Percentiles rank a stretch among this genome's conserved stretches.
phyloP scores from a whole-genome alignment of 2,888 invertebrate genomes.

The Lepidocyrtinus sp. region DNA sequence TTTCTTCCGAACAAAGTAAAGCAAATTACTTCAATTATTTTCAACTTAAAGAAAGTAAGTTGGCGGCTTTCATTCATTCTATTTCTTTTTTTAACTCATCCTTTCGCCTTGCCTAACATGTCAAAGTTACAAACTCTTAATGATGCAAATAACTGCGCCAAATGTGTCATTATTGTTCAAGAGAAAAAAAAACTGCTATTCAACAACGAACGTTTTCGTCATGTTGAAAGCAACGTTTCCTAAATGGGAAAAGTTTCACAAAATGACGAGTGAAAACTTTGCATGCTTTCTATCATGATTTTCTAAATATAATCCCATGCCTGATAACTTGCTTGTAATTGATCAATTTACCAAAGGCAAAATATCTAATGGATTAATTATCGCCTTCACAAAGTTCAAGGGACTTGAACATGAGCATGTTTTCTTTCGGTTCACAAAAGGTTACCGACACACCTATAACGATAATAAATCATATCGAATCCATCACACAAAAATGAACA shows the following conservation, averaged over 20 bases:
- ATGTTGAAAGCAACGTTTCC: neutral
- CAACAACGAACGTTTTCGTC: too few relatives aligned
- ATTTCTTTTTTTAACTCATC: conserved; percentile 14
- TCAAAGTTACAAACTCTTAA: conserved; percentile 30
- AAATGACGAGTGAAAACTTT: neutral
- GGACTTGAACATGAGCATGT: too few relatives aligned
- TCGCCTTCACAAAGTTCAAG: too few relatives aligned
- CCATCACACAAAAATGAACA: conserved; percentile 23
- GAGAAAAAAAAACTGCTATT: too few relatives aligned
- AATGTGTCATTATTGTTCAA: conserved; percentile 1
- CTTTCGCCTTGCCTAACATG: neutral
- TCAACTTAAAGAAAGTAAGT: conserved; percentile 31
- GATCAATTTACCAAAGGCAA: conserved; percentile 6
- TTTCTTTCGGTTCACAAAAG: too few relatives aligned
- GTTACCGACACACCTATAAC: too few relatives aligned
- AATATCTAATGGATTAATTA: conserved; percentile 1
- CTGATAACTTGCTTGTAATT: too few relatives aligned
- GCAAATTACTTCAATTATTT: conserved; percentile 57
- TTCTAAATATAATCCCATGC: too few relatives aligned
- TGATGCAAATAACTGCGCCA: conserved; percentile 39
- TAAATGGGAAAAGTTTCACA: neutral
- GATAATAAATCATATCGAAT: conserved; percentile 40
- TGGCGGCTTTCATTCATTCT: conserved; percentile 24
- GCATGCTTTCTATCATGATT: neutral
- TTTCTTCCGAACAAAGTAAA: conserved; percentile 18